Conservation (phyloP, 2,113 vertebrate genomes). For the Vulpes lagopus region DNA sequence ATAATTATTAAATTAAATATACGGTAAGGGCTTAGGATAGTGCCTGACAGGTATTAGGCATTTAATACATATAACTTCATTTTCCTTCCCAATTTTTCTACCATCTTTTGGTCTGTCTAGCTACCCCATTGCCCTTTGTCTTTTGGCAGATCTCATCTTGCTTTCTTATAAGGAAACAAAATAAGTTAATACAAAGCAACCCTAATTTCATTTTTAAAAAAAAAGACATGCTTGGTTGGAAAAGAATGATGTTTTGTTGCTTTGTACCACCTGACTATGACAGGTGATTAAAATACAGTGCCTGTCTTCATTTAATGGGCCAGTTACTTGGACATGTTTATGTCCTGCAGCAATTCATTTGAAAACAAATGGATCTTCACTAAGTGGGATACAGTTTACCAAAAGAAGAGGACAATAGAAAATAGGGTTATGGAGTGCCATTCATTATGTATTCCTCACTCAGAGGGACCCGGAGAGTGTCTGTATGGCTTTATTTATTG, state of each 20-base stretch:
- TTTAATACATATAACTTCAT: background rate
- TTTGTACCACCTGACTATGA: constrained; percentile 65
- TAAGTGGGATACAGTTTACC: constrained; percentile 37
- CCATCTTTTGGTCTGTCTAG: background rate
- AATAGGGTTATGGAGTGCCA: constrained; percentile 40
- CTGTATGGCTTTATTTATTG: background rate
- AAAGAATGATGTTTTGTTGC: constrained; percentile 69
- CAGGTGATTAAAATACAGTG: constrained; percentile 79
- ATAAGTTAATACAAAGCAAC: constrained; percentile 53
- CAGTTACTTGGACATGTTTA: constrained; percentile 76
- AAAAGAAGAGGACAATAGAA: constrained; percentile 63
- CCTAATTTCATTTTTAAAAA: constrained; percentile 61
- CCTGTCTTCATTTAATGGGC: constrained; percentile 79
- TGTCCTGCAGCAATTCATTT: constrained; percentile 78
- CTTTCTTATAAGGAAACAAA: background rate
- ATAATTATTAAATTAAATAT: background rate
- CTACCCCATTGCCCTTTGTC: background rate
- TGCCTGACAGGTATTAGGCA: background rate
- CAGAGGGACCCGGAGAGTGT: background rate
- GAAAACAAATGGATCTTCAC: constrained; percentile 84
- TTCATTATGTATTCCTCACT: constrained; percentile 57
- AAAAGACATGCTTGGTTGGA: constrained; percentile 63
- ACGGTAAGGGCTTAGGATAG: background rate
- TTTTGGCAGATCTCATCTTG: constrained; percentile 7
- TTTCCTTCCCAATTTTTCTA: background rate